phyloP scores from a whole-genome alignment of 1,140 invertebrate species.

The Drosophila neocordata region DNA sequence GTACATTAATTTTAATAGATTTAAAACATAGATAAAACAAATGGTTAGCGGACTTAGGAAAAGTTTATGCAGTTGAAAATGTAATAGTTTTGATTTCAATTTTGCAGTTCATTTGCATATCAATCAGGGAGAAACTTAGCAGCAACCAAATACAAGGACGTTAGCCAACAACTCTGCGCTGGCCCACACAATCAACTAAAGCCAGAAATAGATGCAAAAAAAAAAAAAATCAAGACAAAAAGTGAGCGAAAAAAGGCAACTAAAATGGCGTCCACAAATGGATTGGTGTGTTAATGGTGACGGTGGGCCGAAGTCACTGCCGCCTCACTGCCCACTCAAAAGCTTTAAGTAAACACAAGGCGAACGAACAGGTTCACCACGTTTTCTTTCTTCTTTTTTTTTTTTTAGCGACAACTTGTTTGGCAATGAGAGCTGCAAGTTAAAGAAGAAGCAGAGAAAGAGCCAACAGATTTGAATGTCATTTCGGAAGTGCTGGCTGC shows the following conservation, averaged over 20 bases:
- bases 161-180: slow-evolving; percentile 29
- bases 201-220: slow-evolving; percentile 43
- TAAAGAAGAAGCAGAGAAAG: slow-evolving; percentile 3
- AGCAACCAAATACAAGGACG: slow-evolving; percentile 48
- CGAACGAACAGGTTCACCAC: slow-evolving; percentile 75
- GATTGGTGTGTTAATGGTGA: slow-evolving; percentile 16
- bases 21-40: too few relatives aligned
- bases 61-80: neutral
- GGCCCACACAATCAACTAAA: slow-evolving; percentile 52
- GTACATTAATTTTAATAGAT: too few relatives aligned
- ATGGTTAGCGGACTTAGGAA: neutral
- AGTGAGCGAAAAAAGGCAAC: slow-evolving; percentile 43
- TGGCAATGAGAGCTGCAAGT: slow-evolving; percentile 31
- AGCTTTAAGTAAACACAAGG: slow-evolving; percentile 59
- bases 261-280: slow-evolving; percentile 49
- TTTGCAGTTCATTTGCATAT: slow-evolving; percentile 1
- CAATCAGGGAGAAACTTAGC: neutral
- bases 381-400: neutral
- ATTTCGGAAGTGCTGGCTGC: slow-evolving; percentile 51
- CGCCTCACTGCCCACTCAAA: slow-evolving; percentile 55
- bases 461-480: slow-evolving; percentile 65
- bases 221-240: neutral
- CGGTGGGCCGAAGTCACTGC: slow-evolving; percentile 36
- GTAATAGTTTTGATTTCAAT: neutral
- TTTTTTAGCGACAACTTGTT: slow-evolving; percentile 26